Evolutionary conservation across 2,797 vertebrate genomes (phyloP).

Genomic region (Falco peregrinus): DNA sequence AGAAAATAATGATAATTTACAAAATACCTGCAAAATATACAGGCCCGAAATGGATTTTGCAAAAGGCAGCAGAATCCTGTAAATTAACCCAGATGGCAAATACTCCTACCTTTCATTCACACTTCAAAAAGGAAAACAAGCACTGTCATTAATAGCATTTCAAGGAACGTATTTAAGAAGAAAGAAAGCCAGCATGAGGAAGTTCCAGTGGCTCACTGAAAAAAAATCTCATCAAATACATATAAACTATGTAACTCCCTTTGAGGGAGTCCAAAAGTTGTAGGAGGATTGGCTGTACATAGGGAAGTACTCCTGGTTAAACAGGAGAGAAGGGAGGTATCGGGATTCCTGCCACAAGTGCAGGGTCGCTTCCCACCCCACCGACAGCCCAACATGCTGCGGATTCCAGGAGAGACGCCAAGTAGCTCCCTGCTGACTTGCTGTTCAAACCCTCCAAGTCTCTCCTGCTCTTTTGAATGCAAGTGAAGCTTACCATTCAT

Average conservation of each 20-base stretch:
- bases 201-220: not conserved
- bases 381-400: not conserved
- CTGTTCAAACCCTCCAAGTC: not conserved
- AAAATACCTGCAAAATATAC: not conserved
- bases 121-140: not conserved
- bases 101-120: not conserved
- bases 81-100: not conserved
- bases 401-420: accelerated
- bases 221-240: not conserved
- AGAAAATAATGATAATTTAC: not conserved
- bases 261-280: not conserved
- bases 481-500: not conserved
- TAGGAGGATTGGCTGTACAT: not conserved
- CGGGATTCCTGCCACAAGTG: accelerated
- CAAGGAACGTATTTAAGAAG: not conserved
- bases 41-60: not conserved
- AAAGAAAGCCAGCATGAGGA: not conserved
- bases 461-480: not conserved
- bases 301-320: not conserved
- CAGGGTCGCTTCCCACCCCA: not conserved
- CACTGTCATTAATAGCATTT: not conserved
- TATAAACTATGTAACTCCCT: not conserved
- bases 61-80: not conserved
- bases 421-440: not conserved
- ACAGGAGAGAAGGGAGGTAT: not conserved